phyloP scores from a whole-genome alignment of 1,140 invertebrate genomes.

The Macrobrachium nipponense region DNA sequence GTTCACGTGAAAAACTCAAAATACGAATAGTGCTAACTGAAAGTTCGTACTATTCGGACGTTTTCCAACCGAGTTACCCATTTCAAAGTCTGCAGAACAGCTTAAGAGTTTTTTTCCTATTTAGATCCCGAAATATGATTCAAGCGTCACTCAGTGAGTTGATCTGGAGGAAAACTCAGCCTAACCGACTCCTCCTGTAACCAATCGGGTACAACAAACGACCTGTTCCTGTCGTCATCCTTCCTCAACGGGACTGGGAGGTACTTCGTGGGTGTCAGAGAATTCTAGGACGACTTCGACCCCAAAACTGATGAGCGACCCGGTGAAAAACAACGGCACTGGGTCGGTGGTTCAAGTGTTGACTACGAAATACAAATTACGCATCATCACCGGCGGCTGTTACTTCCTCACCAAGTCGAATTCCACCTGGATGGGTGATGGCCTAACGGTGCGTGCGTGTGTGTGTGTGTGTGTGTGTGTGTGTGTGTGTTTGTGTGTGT shows the following conservation, averaged over 20 bases:
- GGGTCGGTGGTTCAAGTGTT: constrained; percentile 55
- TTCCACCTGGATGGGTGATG: constrained; percentile 66
- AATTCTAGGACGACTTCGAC: constrained; percentile 39
- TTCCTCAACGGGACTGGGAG: constrained; percentile 42
- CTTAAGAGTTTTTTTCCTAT: too few species aligned
- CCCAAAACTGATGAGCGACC: constrained; percentile 23
- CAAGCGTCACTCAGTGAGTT: too few species aligned
- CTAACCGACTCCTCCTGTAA: background rate
- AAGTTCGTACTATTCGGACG: too few species aligned
- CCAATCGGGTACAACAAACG: constrained; percentile 3
- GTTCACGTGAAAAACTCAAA: too few species aligned
- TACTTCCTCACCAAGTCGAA: constrained; percentile 66
- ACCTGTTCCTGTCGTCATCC: constrained; percentile 22
- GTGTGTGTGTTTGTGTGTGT: too few species aligned
- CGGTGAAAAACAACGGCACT: constrained; percentile 54
- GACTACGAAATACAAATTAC: constrained; percentile 66
- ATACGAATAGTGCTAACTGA: too few species aligned
- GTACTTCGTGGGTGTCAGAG: constrained; percentile 56
- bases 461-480: too few species aligned
- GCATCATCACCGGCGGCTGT: constrained; percentile 66
- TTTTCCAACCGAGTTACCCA: too few species aligned
- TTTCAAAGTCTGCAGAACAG: too few species aligned
- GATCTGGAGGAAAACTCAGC: too few species aligned
- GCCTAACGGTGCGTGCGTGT: constrained; percentile 65
- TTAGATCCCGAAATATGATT: too few species aligned